Base-by-base conservation (phyloP, 2,797 vertebrate genomes). In the Pseudomugil tenellus region DNA sequence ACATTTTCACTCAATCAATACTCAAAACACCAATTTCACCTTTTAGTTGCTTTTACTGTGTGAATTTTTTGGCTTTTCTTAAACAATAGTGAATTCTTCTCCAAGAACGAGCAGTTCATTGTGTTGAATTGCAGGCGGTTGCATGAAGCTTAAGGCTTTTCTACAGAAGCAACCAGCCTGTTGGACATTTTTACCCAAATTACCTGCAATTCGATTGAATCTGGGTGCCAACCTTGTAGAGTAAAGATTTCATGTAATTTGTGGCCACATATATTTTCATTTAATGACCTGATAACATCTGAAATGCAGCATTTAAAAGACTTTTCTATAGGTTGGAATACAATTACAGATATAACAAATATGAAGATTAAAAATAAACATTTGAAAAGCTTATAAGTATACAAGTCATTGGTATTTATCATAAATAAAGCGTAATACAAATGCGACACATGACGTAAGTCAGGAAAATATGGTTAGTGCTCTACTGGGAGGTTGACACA, bases 361-460 rank as follows among this genome's bases (percentile, higher is more conserved):
- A 17, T 17, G 5, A 39, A 39, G 37, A 39, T 37, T 16, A 39
- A 39, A 41, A 41, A 41, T 4, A 39, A 4, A 6, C 8, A 1
- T 6, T 41, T 41, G 17, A 19, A 41, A 19, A 7, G 14, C 4
- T 51, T 25, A 14, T 26, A 3, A 21, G 23, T 51, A 1, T 4
- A n/a, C n/a, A n/a, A 6, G 12, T 77, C 76, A 62, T 34, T 26
- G 56, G 68, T 57, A 55, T 48, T 76, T 58, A 71, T 77, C 66
- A n/a, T 72, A 70, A 84, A 73, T 80, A 54, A 68, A 69, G 77
- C 66, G 35, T 35, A 61, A 53, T 62, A 76, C 31, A 19, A 59
- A 66, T 62, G 39, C 43, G 26, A 64, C 31, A 62, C 60, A 34
- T 52, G 66, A 25, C 11, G 25, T 26, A 7, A 52, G 12, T 26